A percentile compares a stretch with the other conserved stretches of the same genome.
phyloP scores from a whole-genome alignment of 2,888 invertebrate genomes.

The Xiphydria camelus region DNA sequence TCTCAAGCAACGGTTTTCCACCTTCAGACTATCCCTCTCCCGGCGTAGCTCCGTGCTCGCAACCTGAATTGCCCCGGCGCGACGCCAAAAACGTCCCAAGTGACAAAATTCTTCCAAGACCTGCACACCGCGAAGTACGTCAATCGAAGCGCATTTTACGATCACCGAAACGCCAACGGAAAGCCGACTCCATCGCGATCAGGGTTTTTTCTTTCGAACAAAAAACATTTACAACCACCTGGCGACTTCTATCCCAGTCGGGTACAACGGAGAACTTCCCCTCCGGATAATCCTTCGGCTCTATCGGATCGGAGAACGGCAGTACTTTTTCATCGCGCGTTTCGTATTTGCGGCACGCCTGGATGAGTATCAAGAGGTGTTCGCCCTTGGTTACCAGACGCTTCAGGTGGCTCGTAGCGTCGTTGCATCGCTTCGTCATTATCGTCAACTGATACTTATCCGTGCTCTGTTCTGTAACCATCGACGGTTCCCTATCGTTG shows the following conservation, averaged over 20 bases:
- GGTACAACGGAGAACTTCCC: background rate
- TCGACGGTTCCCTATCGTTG: too few species aligned
- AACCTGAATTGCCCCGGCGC: conserved; percentile 27
- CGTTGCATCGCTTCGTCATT: conserved; percentile 33
- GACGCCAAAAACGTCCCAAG: conserved; percentile 38
- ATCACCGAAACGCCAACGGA: too few species aligned
- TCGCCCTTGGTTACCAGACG: conserved; percentile 30
- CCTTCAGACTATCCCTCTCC: conserved; percentile 24
- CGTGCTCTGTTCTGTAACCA: conserved; percentile 31
- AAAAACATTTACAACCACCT: too few species aligned
- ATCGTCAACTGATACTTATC: conserved; percentile 32
- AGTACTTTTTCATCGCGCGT: conserved; percentile 37
- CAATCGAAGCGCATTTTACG: too few species aligned
- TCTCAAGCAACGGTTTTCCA: conserved; percentile 19
- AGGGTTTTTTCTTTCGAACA: too few species aligned
- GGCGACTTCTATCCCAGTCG: conserved; percentile 9
- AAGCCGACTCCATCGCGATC: too few species aligned
- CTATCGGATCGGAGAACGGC: conserved; percentile 11
- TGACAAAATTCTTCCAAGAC: conserved; percentile 22
- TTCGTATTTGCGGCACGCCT: conserved; percentile 45
- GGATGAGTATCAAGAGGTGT: conserved; percentile 29
- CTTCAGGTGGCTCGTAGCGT: conserved; percentile 26
- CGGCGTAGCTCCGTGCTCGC: conserved; percentile 21
- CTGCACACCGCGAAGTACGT: conserved; percentile 19
- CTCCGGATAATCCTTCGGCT: conserved; percentile 1